Evolutionary conservation across 2,888 invertebrate genomes (phyloP), one percentile per base, ranked within the genome.

Genomic region (Oxystoma pomonae): DNA sequence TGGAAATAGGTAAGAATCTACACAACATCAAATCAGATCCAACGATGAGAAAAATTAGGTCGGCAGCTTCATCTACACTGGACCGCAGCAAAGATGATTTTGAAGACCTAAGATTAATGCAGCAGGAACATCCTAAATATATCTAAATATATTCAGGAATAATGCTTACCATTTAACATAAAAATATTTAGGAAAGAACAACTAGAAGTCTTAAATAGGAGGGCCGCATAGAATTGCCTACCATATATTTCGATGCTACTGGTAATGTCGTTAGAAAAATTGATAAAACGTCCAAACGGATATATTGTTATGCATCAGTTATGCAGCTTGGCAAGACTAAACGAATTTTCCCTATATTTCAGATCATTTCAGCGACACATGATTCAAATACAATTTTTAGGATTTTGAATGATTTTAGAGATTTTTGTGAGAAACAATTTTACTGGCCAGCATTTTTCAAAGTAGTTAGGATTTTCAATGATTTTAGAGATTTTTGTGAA

Each of bases 381-480:
- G 35, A 35, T 12, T 35, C 35, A 35, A 35, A 35, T 12, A 35
- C 35, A 35, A 35, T 35, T 35, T 35, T 7, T 35, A 35, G 12
- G 35, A 7, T 35, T 7, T 35, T 61, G 55, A 19, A 49, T 20
- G 53, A 63, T 2, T 60, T 63, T 58, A 16, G 58, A 20, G 20
- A 18, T 20, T 64, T 64, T 35, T 61, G 64, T 51, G 64, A 64
- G 22, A 59, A 64, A 52, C 22, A 59, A 3, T 20, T 17, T 21
- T 58, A 61, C 16, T 64, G 61, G 59, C 61, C 64, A 5, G 16
- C 52, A 9, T 61, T 64, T 20, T 22, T 55, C 20, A 52, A 18
- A 3, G 55, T 64, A 0, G 57, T 58, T n/a, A n/a, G n/a, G n/a
- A n/a, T n/a, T n/a, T n/a, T 35, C 12, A 35, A 35, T 12, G 35